Percentiles rank a stretch among this genome's conserved stretches.
Conservation (phyloP, 2,797 vertebrate species). For the Phoeniculus purpureus region DNA sequence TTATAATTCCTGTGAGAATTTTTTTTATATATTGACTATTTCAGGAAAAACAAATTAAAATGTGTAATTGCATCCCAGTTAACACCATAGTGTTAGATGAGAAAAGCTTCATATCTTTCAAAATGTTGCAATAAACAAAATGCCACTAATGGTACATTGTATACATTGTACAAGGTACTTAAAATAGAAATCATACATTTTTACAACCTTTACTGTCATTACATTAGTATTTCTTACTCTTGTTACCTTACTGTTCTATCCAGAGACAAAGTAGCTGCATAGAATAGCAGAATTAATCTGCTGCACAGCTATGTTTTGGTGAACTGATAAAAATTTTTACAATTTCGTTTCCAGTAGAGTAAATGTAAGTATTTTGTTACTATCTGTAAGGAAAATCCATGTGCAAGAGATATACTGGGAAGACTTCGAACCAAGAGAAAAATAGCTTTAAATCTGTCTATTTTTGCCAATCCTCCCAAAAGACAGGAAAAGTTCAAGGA, state of each 20-base stretch:
- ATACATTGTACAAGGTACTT: not conserved
- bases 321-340: not conserved
- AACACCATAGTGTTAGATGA: not conserved
- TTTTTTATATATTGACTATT: not conserved
- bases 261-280: not conserved
- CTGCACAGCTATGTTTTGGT: not conserved
- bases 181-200: not conserved
- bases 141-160: not conserved
- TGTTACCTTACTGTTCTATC: not conserved
- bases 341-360: not conserved
- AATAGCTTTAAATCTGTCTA: not conserved
- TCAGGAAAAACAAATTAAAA: not conserved
- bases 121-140: not conserved
- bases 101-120: not conserved
- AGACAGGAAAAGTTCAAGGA: not conserved
- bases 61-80: accelerated
- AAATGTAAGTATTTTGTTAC: not conserved
- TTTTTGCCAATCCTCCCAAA: not conserved
- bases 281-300: not conserved
- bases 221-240: not conserved
- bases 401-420: not conserved
- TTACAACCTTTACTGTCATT: not conserved
- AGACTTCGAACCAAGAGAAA: not conserved
- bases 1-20: not conserved
- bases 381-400: not conserved